Evolutionary conservation across 2,888 invertebrate genomes (phyloP).

Genomic region (Ametastegia equiseti): DNA sequence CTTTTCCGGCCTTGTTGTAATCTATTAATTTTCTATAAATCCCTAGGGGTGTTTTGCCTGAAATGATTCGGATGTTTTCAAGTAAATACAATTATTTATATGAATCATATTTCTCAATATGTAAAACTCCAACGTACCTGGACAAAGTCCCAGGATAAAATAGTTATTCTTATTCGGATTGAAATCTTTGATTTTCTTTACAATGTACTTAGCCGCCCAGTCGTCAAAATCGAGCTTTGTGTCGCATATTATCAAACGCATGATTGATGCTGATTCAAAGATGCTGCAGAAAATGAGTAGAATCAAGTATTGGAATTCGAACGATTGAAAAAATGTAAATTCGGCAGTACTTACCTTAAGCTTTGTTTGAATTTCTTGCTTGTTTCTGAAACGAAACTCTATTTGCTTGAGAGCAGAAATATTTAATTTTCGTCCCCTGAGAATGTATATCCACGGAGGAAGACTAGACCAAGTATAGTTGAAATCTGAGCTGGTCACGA

Average conservation of each 20-base stretch:
- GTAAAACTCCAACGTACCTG: constrained; percentile 87
- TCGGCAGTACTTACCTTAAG: not conserved
- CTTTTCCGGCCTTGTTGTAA: constrained; percentile 89
- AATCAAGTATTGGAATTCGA: no score
- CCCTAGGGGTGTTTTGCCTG: constrained; percentile 95
- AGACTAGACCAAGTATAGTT: not conserved
- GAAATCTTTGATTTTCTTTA: constrained; percentile 93
- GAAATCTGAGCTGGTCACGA: not conserved
- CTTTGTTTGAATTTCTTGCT: no score
- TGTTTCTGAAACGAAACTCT: no score
- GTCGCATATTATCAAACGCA: constrained; percentile 96
- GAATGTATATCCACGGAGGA: no score
- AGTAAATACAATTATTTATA: not conserved
- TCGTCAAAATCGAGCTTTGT: constrained; percentile 89
- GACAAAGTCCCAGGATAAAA: constrained; percentile 97
- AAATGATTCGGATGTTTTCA: no score
- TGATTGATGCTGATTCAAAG: constrained; percentile 71
- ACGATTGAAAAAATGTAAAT: no score
- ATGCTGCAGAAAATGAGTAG: not conserved
- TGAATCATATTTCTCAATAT: no score
- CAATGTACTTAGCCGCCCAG: constrained; percentile 97
- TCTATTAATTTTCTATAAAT: constrained; percentile 97
- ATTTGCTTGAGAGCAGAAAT: no score
- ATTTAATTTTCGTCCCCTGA: no score
- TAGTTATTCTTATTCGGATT: constrained; percentile 88